These are phyloP conservation scores for Erannis defoliaria DNA, from an alignment of 2,888 invertebrate genomes.

Conservation along the genomic window DNA sequence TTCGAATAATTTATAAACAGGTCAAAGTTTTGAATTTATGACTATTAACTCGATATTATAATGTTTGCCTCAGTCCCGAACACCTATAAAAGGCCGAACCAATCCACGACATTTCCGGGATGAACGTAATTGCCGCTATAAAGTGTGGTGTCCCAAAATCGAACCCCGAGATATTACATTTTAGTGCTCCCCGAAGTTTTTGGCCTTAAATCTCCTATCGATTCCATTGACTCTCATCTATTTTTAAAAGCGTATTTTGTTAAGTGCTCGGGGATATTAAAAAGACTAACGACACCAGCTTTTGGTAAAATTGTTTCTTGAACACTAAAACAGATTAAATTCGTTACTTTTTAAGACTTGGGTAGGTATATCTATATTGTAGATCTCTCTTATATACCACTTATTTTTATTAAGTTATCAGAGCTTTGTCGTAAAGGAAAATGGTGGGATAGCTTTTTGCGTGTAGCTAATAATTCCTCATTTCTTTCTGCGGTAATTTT, in stretches of 20 bases:
- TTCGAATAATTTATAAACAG: conserved; percentile 27
- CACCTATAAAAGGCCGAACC: conserved; percentile 77
- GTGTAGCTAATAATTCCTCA: conserved; percentile 21
- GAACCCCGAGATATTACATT: conserved; percentile 76
- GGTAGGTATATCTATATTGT: background rate
- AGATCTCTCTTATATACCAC: background rate
- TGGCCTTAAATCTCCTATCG: conserved; percentile 68
- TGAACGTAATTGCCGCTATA: conserved; percentile 82
- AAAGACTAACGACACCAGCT: conserved; percentile 59
- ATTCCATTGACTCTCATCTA: conserved; percentile 63
- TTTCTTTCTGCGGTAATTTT: conserved; percentile 25
- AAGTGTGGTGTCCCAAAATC: conserved; percentile 78
- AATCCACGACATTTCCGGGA: conserved; percentile 76
- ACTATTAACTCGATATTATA: conserved; percentile 52
- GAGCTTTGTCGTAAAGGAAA: conserved; percentile 15
- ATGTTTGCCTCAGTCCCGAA: conserved; percentile 68
- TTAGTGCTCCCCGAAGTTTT: conserved; percentile 77
- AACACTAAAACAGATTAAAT: conserved; percentile 15
- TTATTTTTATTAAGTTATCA: conserved; percentile 10
- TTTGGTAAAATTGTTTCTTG: conserved; percentile 14
- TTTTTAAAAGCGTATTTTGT: conserved; percentile 67
- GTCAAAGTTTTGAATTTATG: conserved; percentile 45
- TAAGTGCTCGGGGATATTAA: conserved; percentile 64
- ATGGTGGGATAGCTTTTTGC: conserved; percentile 22
- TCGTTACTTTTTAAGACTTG: conserved; percentile 8